These are phyloP conservation scores for Himalopsyche japonica DNA, from an alignment of 2,888 invertebrate species.

Conservation along the genomic window DNA sequence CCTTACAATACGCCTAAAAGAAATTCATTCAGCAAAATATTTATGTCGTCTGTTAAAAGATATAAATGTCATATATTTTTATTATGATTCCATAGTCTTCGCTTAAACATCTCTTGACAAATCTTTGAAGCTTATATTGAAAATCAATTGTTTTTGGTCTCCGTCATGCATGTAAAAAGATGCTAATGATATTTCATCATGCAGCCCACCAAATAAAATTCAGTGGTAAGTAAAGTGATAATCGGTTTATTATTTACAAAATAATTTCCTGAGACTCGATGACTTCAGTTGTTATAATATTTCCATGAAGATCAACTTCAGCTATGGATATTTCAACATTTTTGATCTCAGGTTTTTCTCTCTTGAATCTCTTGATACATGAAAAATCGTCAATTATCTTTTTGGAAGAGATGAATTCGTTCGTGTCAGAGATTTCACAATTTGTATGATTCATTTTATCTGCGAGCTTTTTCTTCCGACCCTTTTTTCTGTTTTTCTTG, in stretches of 20 bases:
- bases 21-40: no score
- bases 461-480: not conserved
- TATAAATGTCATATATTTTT: no score
- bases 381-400: slow-evolving; percentile 23
- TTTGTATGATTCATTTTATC: not conserved
- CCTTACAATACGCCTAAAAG: no score
- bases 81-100: no score
- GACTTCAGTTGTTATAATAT: slow-evolving; percentile 63
- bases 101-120: no score
- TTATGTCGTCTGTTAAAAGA: no score
- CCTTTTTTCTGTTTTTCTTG: not conserved
- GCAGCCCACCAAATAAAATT: no score
- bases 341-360: slow-evolving; percentile 40
- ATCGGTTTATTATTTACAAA: not conserved
- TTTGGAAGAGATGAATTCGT: not conserved
- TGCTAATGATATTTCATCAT: no score
- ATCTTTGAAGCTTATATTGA: no score
- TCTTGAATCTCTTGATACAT: slow-evolving; percentile 39
- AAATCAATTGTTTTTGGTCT: no score
- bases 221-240: no score
- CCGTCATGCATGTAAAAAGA: no score
- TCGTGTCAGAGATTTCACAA: not conserved
- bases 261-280: slow-evolving; percentile 58
- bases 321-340: slow-evolving; percentile 66
- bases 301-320: slow-evolving; percentile 68